Evolutionary conservation across 2,797 vertebrate species (phyloP).

Genomic region (Rachycentron canadum): DNA sequence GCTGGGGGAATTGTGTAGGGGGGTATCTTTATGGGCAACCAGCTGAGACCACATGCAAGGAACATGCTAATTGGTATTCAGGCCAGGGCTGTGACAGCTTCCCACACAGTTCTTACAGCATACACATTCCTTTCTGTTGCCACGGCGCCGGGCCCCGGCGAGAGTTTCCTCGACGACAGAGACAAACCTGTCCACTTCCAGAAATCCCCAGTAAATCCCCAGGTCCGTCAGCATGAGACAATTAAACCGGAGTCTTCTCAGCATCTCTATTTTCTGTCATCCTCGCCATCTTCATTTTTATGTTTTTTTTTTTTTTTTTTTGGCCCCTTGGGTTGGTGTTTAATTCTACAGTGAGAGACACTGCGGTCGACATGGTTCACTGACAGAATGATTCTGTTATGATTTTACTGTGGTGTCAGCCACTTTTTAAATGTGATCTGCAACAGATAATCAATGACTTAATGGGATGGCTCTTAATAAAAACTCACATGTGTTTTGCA

Average conservation of each 20-base stretch:
- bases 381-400: not conserved
- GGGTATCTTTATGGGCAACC: slow-evolving; percentile 69
- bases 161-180: slow-evolving; percentile 63
- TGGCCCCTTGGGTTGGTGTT: slow-evolving; percentile 25
- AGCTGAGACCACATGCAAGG: slow-evolving; percentile 80
- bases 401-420: slow-evolving; percentile 4
- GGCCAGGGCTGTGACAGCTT: slow-evolving; percentile 74
- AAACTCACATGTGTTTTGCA: not conserved
- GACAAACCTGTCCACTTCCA: slow-evolving; percentile 60
- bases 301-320: not conserved
- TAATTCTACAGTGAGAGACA: slow-evolving; percentile 23
- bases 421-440: not conserved
- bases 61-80: slow-evolving; percentile 83
- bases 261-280: slow-evolving; percentile 29
- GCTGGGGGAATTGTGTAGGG: slow-evolving; percentile 51
- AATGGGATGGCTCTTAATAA: not conserved
- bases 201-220: slow-evolving; percentile 60
- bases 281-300: slow-evolving; percentile 8
- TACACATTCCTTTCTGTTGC: slow-evolving; percentile 57
- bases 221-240: slow-evolving; percentile 54
- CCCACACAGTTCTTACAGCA: slow-evolving; percentile 60
- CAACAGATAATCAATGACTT: not conserved
- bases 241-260: slow-evolving; percentile 55
- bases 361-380: slow-evolving; percentile 14
- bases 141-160: slow-evolving; percentile 50